Evolutionary conservation across 2,797 vertebrate species (phyloP), one percentile per base, ranked within the genome.

Genomic region (Capromys pilorides): DNA sequence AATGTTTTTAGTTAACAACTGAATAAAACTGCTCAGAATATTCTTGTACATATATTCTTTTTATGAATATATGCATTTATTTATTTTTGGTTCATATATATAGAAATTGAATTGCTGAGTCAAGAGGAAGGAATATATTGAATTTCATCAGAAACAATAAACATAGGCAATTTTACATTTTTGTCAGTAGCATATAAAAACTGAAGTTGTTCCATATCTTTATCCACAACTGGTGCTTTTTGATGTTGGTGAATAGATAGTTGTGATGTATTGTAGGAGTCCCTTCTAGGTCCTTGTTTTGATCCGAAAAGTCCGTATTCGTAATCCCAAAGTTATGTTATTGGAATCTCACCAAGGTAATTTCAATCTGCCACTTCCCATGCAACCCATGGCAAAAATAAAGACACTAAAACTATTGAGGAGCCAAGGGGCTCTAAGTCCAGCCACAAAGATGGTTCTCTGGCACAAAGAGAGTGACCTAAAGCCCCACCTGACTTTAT

Each of bases 1-100:
- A 7, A 77, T 90, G 62, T 85, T 92, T 95, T 92, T 86, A 85
- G 24, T 83, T 79, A 91, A 67, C n/a, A 88, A 31, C 93, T 82
- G 66, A 95, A 85, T 73, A 73, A 96, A 93, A 45, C 57, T 90
- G 14, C 54, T 88, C 14, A 85, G 78, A 92, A 66, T 6, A 54
- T 80, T 82, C 28, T 90, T 84, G 7, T 51, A 31, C 22, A 93
- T n/a, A n/a, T n/a, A 77, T 19, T 75, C 69, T 91, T 89, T 93
- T 64, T 91, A n/a, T 86, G 31, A 49, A 91, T 80, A 64, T 73
- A 62, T 62, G 33, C 6, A 59, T 91, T 94, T 24, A 71, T 91
- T 92, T 86, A 13, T 86, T 90, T 45, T 92, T 71, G 61, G 26
- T 57, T 82, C 66, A 85, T 62, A 49, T 64, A 78, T 66, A 86